Conservation (phyloP, 2,888 invertebrate species). For the Oscheius sp. region DNA sequence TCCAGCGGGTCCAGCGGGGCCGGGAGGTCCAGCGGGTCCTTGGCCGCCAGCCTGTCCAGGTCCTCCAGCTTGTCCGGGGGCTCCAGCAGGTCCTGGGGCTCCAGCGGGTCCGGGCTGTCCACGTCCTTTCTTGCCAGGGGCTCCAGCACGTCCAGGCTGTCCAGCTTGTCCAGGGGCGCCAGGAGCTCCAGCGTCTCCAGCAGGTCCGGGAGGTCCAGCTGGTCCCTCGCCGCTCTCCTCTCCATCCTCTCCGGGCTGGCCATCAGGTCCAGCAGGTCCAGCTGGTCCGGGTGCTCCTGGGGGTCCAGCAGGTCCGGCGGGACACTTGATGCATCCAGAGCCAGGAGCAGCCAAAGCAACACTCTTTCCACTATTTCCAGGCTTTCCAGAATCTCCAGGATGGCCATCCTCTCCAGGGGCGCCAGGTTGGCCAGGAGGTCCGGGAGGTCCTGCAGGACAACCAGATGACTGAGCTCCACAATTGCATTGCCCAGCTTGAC, state of each 20-base stretch:
- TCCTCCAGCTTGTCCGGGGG: background rate
- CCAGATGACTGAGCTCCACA: conserved; percentile 13
- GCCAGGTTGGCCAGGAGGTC: conserved; percentile 9
- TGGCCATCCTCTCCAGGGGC: conserved; percentile 12
- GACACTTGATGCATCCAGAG: background rate
- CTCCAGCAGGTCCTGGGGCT: conserved; percentile 1
- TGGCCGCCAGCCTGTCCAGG: conserved; percentile 1
- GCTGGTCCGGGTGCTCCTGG: background rate
- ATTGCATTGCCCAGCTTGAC: conserved; percentile 13
- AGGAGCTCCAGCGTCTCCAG: conserved; percentile 13
- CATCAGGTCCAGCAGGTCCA: conserved; percentile 2
- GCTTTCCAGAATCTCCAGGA: conserved; percentile 6
- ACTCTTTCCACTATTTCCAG: conserved; percentile 8
- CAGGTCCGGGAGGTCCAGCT: conserved; percentile 6
- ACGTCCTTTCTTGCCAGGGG: background rate
- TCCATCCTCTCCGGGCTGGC: background rate
- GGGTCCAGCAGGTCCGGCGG: conserved; percentile 4
- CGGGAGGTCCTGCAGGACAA: conserved; percentile 20
- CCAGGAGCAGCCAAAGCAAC: conserved; percentile 7
- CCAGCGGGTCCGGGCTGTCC: conserved; percentile 17
- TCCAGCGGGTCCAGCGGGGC: background rate
- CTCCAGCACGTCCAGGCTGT: conserved; percentile 7
- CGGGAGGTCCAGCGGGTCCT: conserved; percentile 1
- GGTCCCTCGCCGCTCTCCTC: background rate
- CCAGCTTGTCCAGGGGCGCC: conserved; percentile 3